Conservation (phyloP, 2,113 vertebrate genomes). For the Apistogramma diplotaenia region DNA sequence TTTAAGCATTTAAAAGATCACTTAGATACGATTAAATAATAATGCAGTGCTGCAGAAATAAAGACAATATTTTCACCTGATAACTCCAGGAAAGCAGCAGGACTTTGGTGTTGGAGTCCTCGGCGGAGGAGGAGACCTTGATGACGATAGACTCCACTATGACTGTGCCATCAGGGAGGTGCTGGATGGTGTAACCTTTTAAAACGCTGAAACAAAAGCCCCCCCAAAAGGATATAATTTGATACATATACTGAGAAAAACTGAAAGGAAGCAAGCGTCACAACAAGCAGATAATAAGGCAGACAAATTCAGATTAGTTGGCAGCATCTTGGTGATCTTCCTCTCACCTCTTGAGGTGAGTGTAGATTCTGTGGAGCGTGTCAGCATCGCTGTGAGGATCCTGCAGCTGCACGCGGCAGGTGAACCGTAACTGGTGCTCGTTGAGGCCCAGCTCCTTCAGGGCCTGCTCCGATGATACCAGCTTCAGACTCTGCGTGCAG, state of each 20-base stretch:
- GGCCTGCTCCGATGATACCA: constrained; percentile 92
- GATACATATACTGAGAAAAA: not conserved
- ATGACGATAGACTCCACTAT: constrained; percentile 97
- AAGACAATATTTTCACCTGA: constrained; percentile 78
- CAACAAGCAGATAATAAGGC: not conserved
- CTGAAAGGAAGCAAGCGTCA: not conserved
- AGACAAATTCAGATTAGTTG: not conserved
- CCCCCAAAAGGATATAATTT: not conserved
- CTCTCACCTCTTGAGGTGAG: constrained; percentile 87
- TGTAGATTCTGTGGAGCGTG: constrained; percentile 84
- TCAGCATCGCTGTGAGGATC: constrained; percentile 90
- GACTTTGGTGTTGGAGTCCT: constrained; percentile 89
- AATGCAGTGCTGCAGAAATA: not conserved
- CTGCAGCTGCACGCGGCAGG: constrained; percentile 91
- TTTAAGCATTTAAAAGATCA: not conserved
- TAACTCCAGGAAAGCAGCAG: constrained; percentile 97
- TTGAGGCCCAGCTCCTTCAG: constrained; percentile 92
- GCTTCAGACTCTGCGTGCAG: constrained; percentile 84
- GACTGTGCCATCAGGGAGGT: constrained; percentile 91
- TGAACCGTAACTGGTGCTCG: constrained; percentile 94
- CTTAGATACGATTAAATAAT: not conserved
- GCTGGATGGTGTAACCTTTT: constrained; percentile 91
- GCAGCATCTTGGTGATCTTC: not conserved
- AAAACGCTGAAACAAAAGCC: constrained; percentile 74
- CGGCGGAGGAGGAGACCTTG: constrained; percentile 88